A percentile compares a stretch with the other conserved stretches of the same genome.
phyloP scores from a whole-genome alignment of 2,113 vertebrate genomes.

The Anas platyrhynchos region DNA sequence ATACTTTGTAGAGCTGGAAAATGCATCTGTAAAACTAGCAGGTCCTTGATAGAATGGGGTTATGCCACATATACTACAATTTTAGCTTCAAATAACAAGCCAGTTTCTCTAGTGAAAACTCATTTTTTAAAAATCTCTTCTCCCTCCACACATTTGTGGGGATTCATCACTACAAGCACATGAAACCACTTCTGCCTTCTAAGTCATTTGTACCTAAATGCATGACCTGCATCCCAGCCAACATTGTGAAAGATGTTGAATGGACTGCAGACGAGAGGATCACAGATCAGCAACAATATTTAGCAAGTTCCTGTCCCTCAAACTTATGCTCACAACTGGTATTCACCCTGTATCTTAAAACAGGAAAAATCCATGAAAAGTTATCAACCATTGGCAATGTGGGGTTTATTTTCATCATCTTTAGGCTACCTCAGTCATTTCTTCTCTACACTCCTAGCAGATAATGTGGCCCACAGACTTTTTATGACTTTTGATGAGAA shows the following conservation, averaged over 20 bases:
- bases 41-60: background rate
- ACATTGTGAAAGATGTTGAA: background rate
- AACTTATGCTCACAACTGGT: background rate
- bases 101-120: background rate
- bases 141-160: background rate
- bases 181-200: background rate
- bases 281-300: background rate
- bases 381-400: background rate
- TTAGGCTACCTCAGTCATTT: background rate
- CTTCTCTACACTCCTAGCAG: background rate
- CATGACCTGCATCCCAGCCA: fast-evolving
- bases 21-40: background rate
- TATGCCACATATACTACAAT: background rate
- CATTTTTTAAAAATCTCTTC: background rate
- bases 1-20: background rate
- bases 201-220: background rate
- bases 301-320: background rate
- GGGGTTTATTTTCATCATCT: background rate
- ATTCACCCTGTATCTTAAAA: background rate
- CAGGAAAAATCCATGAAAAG: background rate
- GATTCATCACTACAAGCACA: background rate
- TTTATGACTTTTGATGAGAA: background rate
- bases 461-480: background rate
- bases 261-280: fast-evolving
- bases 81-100: background rate